Evolutionary conservation across 2,888 invertebrate genomes (phyloP), one percentile per base, ranked within the genome.

Genomic region (Eucera pruinosa): DNA sequence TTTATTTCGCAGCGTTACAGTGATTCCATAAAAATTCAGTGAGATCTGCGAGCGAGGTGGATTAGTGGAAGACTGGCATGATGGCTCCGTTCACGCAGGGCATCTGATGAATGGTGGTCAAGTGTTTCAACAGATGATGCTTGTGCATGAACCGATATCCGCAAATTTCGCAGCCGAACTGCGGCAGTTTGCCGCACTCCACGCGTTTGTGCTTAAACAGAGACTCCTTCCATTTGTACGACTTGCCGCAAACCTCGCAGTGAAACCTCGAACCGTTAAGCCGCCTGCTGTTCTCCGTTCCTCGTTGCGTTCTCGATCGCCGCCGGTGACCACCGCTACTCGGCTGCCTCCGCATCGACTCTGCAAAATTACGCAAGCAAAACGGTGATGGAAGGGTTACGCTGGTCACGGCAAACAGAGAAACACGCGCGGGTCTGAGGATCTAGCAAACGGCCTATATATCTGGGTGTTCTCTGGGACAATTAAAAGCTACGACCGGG

Each of bases 111-210:
- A 89, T 82, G 3, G 87, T 57, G n/a, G 66, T 61, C 7, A 88
- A 69, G 52, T 90, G 90, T 57, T 88, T 89, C 13, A 78, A 9
- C 4, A 94, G 86, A 86, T 94, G 93, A 84, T 93, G 94, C 73
- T 93, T 94, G 80, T 93, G 93, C 89, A 93, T 93, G 81, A 93
- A 93, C 50, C 89, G 89, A 70, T 92, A 88, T 27, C 87, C 89
- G 78, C 93, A 93, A 39, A 89, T 68, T 5, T 88, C 83, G 78
- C 93, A 93, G 52, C 74, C 77, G 77, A 91, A 92, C 57, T 88
- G 87, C 2, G 92, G 92, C 7, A 78, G 70, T 60, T 90, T 91
- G 6, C 90, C 90, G 68, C 91, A 92, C 67, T 92, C 91, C 65
- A 89, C 83, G 23, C 90, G 87, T 11, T 76, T 81, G 78, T 92